phyloP scores from a whole-genome alignment of 2,797 vertebrate species.

The Echiichthys vipera region DNA sequence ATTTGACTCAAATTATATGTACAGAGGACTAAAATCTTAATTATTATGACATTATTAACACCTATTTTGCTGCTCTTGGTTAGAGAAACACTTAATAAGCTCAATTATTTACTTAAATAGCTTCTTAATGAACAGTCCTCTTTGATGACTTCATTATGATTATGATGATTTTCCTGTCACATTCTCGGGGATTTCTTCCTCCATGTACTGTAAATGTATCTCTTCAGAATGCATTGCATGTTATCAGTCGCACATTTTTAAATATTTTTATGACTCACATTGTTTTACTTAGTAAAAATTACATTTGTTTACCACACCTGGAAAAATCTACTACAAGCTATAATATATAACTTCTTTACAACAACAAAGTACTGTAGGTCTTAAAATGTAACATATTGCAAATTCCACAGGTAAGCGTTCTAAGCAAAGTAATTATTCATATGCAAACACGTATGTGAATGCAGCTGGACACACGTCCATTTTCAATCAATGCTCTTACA shows the following conservation, averaged over 20 bases:
- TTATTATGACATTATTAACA: not conserved
- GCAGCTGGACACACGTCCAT: conserved; percentile 1
- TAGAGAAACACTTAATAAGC: not conserved
- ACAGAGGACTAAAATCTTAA: not conserved
- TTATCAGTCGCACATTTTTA: not conserved
- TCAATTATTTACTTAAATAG: not conserved
- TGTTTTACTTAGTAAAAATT: not conserved
- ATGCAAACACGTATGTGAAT: not conserved
- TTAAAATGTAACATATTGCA: conserved; percentile 3
- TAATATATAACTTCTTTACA: not conserved
- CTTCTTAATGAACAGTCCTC: not conserved
- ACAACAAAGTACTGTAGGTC: not conserved
- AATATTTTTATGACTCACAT: not conserved
- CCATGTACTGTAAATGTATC: not conserved
- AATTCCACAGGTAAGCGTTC: not conserved
- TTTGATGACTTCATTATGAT: too few relatives aligned
- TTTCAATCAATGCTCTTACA: not conserved
- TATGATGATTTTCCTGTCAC: not conserved
- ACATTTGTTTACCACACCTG: too few relatives aligned
- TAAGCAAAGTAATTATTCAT: not conserved
- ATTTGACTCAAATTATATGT: not conserved
- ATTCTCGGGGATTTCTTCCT: not conserved
- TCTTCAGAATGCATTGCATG: not conserved
- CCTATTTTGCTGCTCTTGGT: not conserved
- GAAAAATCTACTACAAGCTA: too few relatives aligned